Conservation (phyloP, 2,797 vertebrate species). For the Bovichtus variegatus region DNA sequence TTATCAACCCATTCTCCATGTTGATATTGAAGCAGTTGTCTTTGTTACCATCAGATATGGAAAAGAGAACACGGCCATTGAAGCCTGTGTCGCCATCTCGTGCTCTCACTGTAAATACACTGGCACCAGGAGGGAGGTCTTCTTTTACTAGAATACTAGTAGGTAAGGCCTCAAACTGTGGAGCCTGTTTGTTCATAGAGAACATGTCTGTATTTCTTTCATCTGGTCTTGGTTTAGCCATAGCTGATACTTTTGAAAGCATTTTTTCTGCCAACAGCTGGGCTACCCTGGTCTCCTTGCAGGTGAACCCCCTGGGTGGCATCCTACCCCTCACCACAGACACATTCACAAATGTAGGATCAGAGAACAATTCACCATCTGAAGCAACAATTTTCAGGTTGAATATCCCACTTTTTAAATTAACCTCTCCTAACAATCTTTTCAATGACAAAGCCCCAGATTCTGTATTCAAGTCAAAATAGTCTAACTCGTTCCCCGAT, state of each 20-base stretch:
- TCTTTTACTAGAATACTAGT: slow-evolving; percentile 90
- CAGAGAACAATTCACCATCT: slow-evolving; percentile 92
- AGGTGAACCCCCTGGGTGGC: slow-evolving; percentile 86
- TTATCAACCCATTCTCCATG: slow-evolving; percentile 92
- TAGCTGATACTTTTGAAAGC: slow-evolving; percentile 89
- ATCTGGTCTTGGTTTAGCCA: slow-evolving; percentile 83
- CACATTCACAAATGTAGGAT: slow-evolving; percentile 91
- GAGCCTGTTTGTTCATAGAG: slow-evolving; percentile 89
- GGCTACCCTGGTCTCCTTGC: slow-evolving; percentile 93
- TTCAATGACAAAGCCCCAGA: slow-evolving; percentile 93
- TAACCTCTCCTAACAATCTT: slow-evolving; percentile 85
- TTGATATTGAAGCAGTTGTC: slow-evolving; percentile 92
- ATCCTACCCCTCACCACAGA: slow-evolving; percentile 89
- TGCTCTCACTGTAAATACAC: slow-evolving; percentile 88
- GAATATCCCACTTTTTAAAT: slow-evolving; percentile 88
- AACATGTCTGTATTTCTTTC: slow-evolving; percentile 89
- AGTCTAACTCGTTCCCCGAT: slow-evolving; percentile 92
- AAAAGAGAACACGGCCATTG: slow-evolving; percentile 91
- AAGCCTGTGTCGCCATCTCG: slow-evolving; percentile 92
- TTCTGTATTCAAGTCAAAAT: slow-evolving; percentile 90
- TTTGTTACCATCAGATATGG: slow-evolving; percentile 92
- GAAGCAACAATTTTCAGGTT: slow-evolving; percentile 92
- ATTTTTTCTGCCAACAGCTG: slow-evolving; percentile 94
- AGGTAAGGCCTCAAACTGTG: slow-evolving; percentile 91
- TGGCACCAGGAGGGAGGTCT: slow-evolving; percentile 84